phyloP scores from a whole-genome alignment of 2,797 vertebrate species.

The Sarcoramphus papa region DNA sequence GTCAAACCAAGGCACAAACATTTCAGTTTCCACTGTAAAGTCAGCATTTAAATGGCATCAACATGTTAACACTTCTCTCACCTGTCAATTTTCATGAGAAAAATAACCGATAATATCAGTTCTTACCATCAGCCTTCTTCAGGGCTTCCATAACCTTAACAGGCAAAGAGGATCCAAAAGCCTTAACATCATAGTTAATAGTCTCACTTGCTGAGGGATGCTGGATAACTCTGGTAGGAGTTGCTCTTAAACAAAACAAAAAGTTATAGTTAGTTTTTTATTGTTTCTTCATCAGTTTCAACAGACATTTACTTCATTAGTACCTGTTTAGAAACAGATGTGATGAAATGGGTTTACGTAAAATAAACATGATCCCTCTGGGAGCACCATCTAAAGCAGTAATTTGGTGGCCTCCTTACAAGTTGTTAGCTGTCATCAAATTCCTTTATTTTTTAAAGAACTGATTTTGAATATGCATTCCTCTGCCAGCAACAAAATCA shows the following conservation, averaged over 20 bases:
- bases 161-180: conserved; percentile 90
- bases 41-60: background rate
- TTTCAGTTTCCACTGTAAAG: background rate
- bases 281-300: background rate
- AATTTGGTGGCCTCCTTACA: background rate
- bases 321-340: background rate
- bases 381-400: background rate
- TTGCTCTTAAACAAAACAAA: conserved; percentile 74
- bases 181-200: conserved; percentile 86
- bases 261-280: background rate
- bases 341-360: background rate
- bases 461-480: background rate
- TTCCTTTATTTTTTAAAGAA: background rate
- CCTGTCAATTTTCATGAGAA: background rate
- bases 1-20: background rate
- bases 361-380: background rate
- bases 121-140: conserved; percentile 83
- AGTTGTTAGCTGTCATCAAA: background rate
- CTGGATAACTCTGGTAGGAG: conserved; percentile 81
- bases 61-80: background rate
- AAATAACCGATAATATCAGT: background rate
- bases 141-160: conserved; percentile 96
- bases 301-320: background rate
- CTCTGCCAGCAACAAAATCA: background rate
- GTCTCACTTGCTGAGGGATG: conserved; percentile 79